Evolutionary conservation across 2,888 invertebrate species (phyloP), one percentile per base, ranked within the genome.

Genomic region (Ethmia dodecea): DNA sequence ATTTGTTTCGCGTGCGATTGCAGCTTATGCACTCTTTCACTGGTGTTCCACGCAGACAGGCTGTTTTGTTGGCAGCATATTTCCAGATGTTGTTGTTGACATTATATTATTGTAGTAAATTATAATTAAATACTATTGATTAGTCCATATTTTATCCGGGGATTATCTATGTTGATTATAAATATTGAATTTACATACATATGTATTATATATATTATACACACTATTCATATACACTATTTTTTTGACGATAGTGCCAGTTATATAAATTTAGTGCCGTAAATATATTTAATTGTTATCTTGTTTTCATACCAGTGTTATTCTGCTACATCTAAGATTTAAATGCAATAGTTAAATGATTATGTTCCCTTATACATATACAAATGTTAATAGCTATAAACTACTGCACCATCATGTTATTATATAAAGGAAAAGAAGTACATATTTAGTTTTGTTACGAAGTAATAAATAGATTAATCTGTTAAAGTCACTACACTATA

Each of bases 171-270:
- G 73, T 78, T 76, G 62, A 73, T 64, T 54, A 68, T 67, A 64
- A 64, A 65, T 70, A 72, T 61, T 67, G 65, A 69, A 60, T 71
- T 63, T 65, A 61, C 66, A 62, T 52, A 62, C 60, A 55, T 60
- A 47, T 50, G 43, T 47, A 43, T 49, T 45, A 46, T 48, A 30
- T 37, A 10, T 10, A 12, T 22, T n/a, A 22, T 22, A 22, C n/a
- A 22, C 65, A 73, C 73, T 80, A 76, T 83, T 81, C 77, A 74
- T 80, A 81, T 81, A 81, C 81, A 81, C 73, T 58, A 69, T 66
- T 76, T 70, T 73, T 75, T 56, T 52, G 46, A 67, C 61, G 58
- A 71, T 71, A 70, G 60, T 72, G 64, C 56, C 68, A 60, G 61
- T 61, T 61, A 55, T 53, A 53, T 52, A 47, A 46, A 48, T 53